Percentiles rank a stretch among this genome's conserved stretches.
These are phyloP conservation scores for Neotoxoptera formosana DNA, from an alignment of 1,140 invertebrate species.

Conservation along the genomic window DNA sequence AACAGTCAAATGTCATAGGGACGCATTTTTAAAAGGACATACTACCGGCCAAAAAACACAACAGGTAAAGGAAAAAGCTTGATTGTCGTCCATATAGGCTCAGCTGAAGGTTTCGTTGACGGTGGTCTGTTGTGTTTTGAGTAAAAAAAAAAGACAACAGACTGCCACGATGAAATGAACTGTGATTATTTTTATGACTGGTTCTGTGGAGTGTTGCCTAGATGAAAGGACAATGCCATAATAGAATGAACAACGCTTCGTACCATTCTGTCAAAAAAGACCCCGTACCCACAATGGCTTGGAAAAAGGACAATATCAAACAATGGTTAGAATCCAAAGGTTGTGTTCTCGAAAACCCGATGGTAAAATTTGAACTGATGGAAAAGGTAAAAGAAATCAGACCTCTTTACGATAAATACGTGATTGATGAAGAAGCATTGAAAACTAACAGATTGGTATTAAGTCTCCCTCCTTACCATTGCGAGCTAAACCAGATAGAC, in stretches of 20 bases:
- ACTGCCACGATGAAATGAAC: background rate
- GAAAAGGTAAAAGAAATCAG: background rate
- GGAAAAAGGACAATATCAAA: background rate
- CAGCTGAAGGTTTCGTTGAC: background rate
- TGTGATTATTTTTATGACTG: background rate
- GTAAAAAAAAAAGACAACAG: background rate
- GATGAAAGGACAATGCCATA: background rate
- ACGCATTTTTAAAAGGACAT: too few relatives aligned
- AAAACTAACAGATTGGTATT: background rate
- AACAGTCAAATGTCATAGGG: too few relatives aligned
- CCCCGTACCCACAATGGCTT: background rate
- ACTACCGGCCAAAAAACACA: background rate
- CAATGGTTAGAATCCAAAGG: background rate
- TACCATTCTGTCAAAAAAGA: background rate
- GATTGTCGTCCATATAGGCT: background rate
- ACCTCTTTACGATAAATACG: background rate
- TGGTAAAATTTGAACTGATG: background rate
- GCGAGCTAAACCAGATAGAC: background rate
- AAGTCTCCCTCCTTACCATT: background rate
- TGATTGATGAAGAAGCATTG: background rate
- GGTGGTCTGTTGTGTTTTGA: background rate
- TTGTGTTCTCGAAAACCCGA: background rate
- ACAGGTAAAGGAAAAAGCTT: background rate
- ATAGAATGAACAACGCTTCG: slow-evolving; percentile 4
- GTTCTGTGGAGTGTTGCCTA: background rate